phyloP scores from a whole-genome alignment of 1,140 invertebrate species.

The Euglossa dilemma region DNA sequence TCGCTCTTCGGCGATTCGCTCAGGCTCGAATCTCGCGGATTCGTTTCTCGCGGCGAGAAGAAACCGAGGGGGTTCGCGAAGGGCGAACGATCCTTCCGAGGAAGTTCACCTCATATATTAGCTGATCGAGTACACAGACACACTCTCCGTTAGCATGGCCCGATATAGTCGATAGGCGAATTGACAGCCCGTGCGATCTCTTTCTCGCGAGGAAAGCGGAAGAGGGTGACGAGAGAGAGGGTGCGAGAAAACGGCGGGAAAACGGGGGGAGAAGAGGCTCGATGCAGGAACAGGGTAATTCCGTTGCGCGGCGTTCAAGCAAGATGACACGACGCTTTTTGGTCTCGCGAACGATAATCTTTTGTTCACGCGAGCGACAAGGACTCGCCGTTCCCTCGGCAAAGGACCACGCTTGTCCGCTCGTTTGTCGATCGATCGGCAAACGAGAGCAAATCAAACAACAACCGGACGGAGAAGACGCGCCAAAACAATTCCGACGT shows the following conservation, averaged over 20 bases:
- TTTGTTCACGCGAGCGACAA: constrained; percentile 19
- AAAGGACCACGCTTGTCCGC: neutral
- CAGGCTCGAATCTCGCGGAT: no score
- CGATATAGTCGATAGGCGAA: constrained; percentile 8
- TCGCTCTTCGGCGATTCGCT: constrained; percentile 41
- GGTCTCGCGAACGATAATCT: constrained; percentile 25
- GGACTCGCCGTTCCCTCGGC: no score
- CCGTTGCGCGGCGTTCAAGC: constrained; percentile 40
- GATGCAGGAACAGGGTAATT: constrained; percentile 63
- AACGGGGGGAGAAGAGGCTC: constrained; percentile 23
- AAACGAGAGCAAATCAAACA: constrained; percentile 4
- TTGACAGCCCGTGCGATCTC: neutral
- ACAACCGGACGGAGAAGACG: neutral
- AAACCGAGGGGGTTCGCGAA: neutral
- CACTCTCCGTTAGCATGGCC: constrained; percentile 18
- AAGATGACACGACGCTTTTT: constrained; percentile 1
- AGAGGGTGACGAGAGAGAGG: no score
- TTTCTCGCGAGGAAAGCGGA: neutral
- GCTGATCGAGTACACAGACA: neutral
- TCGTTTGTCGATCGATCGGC: neutral
- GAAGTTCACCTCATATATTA: constrained; percentile 16
- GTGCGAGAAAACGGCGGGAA: no score
- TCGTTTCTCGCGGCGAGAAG: neutral
- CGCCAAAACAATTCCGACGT: constrained; percentile 3
- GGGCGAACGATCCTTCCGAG: constrained; percentile 15